Base-by-base conservation (phyloP, 2,113 vertebrate genomes). In the Catharus bicknelli region DNA sequence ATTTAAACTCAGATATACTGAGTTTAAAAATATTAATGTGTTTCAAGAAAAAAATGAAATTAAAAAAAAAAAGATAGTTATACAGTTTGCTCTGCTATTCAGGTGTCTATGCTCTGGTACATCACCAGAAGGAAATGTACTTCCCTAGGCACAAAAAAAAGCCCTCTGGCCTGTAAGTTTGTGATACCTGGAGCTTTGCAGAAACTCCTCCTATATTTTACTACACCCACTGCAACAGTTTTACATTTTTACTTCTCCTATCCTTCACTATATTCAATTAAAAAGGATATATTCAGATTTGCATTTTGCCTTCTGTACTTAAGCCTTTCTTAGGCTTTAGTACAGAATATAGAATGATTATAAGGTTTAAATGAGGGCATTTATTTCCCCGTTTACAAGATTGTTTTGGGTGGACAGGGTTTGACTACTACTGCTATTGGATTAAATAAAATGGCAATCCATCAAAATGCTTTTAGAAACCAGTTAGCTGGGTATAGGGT, bases 391-490 rank as follows among this genome's bases (percentile, higher is more conserved):
- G 11, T n/a, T 78, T 74, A n/a, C 30, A 63, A 58, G 11, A 54
- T 36, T 45, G 7, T 9, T 55, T 25, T 4, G 5, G 7, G 5
- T 7, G 5, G 17, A 2, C 0, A 1, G 26, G 4, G 4, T 47
- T 57, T 51, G 45, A 38, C 13, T 43, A 5, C 2, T 38, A 34
- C 45, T 45, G 11, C 4, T 40, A 36, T 38, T 54, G 48, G 18
- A 9, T 48, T 73, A 53, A 83, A 73, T 64, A 57, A 67, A 80
- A 53, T 25, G 2, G 3, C 7, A 68, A 63, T 20, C 7, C 22
- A 81, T 40, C 8, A 27, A 21, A 11, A 9, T 25, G 11, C 6
- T 81, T 87, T 61, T 30, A 79, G 57, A 68, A 93, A 58, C 12
- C 30, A 11, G 11, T 38, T 21, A 76, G 43, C 16, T 64, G 23